phyloP scores from a whole-genome alignment of 2,113 vertebrate species.

The Oxygymnocypris stewartii region DNA sequence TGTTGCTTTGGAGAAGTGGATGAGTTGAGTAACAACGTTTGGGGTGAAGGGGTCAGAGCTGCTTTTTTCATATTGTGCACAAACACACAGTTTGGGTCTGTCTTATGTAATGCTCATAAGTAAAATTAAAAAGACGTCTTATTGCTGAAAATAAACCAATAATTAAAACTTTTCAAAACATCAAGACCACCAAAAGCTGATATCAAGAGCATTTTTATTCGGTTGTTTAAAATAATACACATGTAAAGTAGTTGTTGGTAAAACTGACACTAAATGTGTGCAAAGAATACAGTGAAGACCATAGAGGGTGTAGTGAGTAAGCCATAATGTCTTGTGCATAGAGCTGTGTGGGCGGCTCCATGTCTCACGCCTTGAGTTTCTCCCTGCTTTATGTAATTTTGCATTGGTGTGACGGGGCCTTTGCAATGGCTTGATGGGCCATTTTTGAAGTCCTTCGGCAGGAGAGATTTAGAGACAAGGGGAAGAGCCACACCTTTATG shows the following conservation, averaged over 20 bases:
- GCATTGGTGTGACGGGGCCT: conserved; percentile 23
- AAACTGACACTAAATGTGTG: background rate
- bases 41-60: conserved; percentile 2
- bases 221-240: background rate
- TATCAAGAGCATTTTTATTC: background rate
- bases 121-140: background rate
- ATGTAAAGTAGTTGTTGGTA: background rate
- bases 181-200: background rate
- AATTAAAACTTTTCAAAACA: background rate
- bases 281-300: conserved; percentile 9
- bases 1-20: conserved; percentile 3
- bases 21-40: background rate
- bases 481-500: conserved; percentile 27
- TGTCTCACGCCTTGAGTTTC: background rate
- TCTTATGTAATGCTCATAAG: conserved; percentile 19
- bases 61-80: conserved; percentile 17
- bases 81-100: conserved; percentile 1
- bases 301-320: conserved; percentile 19
- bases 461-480: conserved; percentile 25
- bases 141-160: conserved; percentile 3
- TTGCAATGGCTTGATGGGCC: conserved; percentile 11
- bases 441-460: conserved; percentile 35
- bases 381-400: conserved; percentile 31
- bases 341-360: background rate
- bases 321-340: background rate